phyloP scores from a whole-genome alignment of 2,797 vertebrate genomes.

The Cossypha heuglini region DNA sequence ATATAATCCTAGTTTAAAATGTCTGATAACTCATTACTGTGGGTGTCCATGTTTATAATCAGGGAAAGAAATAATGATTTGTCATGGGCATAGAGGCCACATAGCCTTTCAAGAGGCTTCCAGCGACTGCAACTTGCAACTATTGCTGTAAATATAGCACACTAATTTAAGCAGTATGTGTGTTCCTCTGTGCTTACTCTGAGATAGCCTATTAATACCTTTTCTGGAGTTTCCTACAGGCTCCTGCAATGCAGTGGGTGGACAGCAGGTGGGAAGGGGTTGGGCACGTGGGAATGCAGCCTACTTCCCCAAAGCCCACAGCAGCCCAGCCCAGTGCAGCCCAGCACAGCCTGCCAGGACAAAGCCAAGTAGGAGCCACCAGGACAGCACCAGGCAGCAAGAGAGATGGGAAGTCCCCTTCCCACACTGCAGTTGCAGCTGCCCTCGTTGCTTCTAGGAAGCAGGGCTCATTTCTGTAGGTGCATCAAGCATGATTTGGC shows the following conservation, averaged over 20 bases:
- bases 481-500: background rate
- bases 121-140: background rate
- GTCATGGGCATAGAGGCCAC: background rate
- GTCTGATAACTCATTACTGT: background rate
- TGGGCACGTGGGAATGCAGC: background rate
- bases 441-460: background rate
- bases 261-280: conserved; percentile 8
- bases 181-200: background rate
- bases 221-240: background rate
- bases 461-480: background rate
- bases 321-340: background rate
- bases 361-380: fast-evolving
- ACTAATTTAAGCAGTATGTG: background rate
- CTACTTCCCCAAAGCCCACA: background rate
- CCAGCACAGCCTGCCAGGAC: background rate
- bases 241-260: background rate
- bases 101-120: background rate
- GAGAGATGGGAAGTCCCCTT: background rate
- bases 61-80: conserved; percentile 11
- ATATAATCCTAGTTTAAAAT: background rate
- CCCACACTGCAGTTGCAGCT: fast-evolving
- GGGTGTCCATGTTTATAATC: background rate
- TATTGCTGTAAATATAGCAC: background rate
- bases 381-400: background rate
- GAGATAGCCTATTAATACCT: background rate